A percentile compares a stretch with the other conserved stretches of the same genome.
phyloP scores from a whole-genome alignment of 2,113 vertebrate species.

The Tachysurus vachellii region DNA sequence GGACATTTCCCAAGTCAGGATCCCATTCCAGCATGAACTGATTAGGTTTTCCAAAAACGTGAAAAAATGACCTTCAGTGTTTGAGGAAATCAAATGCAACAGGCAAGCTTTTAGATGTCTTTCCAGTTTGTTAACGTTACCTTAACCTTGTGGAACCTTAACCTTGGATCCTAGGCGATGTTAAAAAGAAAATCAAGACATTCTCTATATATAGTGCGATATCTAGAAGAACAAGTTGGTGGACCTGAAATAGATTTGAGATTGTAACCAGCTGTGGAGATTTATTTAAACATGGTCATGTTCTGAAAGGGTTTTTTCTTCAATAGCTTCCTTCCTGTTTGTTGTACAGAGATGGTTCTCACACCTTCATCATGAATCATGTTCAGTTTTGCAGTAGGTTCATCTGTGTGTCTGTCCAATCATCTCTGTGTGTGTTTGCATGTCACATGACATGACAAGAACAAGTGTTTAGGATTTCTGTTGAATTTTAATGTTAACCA shows the following conservation, averaged over 20 bases:
- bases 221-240: no score
- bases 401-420: not conserved
- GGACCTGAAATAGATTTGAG: not conserved
- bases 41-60: not conserved
- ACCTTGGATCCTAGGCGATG: not conserved
- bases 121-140: no score
- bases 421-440: not conserved
- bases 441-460: no score
- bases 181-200: no score
- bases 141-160: not conserved
- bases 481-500: no score
- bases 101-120: no score
- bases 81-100: not conserved
- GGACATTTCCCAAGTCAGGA: no score
- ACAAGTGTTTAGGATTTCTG: no score
- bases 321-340: not conserved
- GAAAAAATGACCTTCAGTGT: not conserved
- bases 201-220: no score
- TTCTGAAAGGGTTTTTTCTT: not conserved
- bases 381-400: not conserved
- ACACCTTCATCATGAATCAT: not conserved
- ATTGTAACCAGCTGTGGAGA: not conserved
- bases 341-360: not conserved
- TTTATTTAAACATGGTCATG: not conserved
- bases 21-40: no score